Base-by-base conservation (phyloP, 2,797 vertebrate genomes). In the Anguilla obscura region DNA sequence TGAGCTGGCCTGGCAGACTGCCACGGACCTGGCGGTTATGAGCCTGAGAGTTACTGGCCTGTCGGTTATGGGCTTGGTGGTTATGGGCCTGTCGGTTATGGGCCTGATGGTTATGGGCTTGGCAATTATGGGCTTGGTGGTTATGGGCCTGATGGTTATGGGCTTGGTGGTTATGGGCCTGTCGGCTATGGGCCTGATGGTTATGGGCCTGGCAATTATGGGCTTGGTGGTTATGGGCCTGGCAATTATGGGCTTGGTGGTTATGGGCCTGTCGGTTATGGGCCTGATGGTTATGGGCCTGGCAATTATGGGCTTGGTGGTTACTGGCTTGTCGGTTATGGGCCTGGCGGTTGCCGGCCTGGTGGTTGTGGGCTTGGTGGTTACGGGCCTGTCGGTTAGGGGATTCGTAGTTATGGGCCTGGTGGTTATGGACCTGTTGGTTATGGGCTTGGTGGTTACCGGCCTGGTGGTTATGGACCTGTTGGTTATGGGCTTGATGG, bases 1-100 rank as follows among this genome's bases (percentile, higher is more conserved):
- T 88, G 95, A 96, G 97, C 94, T 88, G 94, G 94, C 91, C 94
- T 98, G 97, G 97, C 97, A 96, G 88, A 88, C 95, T 97, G 97
- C 97, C 97, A 98, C 96, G 94, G 90, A 90, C 3, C 82, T 89
- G 92, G 93, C 94, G 40, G 95, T 96, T 96, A 94, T 90, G 86
- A 95, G 96, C 95, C 95, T 95, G 94, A 63, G 5, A 18, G 60
- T 24, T 63, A 63, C 21, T 3, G 18, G 60, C 60, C 6, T 63
- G 60, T 0, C 5, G 2, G 60, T 5, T 60, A 60, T 60, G 60
- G 16, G 18, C 60, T 2, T 54, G 52, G 0, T 54, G 52, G 52
- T 54, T 54, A n/a, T 63, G 60, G 60, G 60, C 60, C 21, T 54
- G 52, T 0, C 8, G 60, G 24, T 63, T 63, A 24, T 24, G 56